These are phyloP conservation scores for Ceratotherium simum DNA, from an alignment of 2,113 vertebrate genomes.

Conservation along the genomic window DNA sequence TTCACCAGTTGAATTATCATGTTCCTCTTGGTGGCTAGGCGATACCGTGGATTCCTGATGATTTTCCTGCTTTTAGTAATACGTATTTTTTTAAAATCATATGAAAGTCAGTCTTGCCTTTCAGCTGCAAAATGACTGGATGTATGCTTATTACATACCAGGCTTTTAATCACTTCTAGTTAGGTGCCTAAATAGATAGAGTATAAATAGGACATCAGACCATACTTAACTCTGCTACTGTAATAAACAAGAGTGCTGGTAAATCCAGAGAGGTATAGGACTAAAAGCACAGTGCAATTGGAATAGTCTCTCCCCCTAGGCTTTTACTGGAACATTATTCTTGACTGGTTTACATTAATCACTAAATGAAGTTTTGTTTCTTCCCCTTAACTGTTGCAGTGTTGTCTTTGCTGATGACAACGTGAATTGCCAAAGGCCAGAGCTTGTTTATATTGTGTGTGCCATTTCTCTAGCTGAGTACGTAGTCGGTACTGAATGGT, in stretches of 20 bases:
- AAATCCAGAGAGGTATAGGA: conserved; percentile 2
- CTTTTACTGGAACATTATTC: conserved; percentile 68
- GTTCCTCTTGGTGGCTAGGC: background rate
- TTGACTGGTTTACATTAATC: conserved; percentile 61
- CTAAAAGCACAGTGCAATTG: conserved; percentile 24
- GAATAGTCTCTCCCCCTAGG: conserved; percentile 52
- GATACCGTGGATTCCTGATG: background rate
- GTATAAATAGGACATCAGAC: conserved; percentile 50
- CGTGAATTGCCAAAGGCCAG: conserved; percentile 82
- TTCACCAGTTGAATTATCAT: background rate
- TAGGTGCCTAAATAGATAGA: conserved; percentile 4
- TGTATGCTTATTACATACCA: conserved; percentile 37
- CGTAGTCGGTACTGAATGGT: conserved; percentile 81
- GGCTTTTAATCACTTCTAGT: conserved; percentile 58
- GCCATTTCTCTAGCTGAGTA: conserved; percentile 80
- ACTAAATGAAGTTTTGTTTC: conserved; percentile 78
- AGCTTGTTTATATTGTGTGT: conserved; percentile 76
- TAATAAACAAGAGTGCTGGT: conserved; percentile 34
- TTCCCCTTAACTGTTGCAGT: conserved; percentile 46
- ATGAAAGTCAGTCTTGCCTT: conserved; percentile 58
- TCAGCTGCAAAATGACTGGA: conserved; percentile 45
- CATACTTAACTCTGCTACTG: conserved; percentile 12
- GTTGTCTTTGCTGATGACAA: conserved; percentile 75
- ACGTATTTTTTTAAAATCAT: conserved; percentile 51
- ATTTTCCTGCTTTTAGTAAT: background rate